phyloP scores from a whole-genome alignment of 2,113 vertebrate species.

The Dipodomys spectabilis region DNA sequence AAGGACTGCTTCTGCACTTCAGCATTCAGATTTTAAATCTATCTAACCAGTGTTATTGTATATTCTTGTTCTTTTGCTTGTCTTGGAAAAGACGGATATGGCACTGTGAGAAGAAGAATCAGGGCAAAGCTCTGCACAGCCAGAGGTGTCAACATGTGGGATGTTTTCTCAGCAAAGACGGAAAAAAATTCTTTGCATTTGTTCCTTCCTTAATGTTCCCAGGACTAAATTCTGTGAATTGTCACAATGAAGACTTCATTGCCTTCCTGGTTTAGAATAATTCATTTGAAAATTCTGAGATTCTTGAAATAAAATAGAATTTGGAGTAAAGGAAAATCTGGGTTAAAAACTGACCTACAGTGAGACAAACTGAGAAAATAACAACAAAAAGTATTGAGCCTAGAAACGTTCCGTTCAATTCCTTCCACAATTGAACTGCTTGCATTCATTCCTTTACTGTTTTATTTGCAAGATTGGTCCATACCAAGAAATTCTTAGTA shows the following conservation, averaged over 20 bases:
- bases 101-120: constrained; percentile 10
- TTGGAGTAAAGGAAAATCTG: constrained; percentile 33
- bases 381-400: not conserved
- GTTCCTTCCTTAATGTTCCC: constrained; percentile 22
- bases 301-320: constrained; percentile 48
- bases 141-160: not conserved
- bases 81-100: not conserved
- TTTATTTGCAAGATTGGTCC: not conserved
- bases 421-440: not conserved
- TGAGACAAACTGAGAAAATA: not conserved
- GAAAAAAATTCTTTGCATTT: constrained; percentile 17
- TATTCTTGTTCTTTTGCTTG: not conserved
- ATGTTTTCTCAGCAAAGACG: not conserved
- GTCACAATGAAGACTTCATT: not conserved
- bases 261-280: constrained; percentile 43
- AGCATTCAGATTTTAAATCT: not conserved
- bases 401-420: not conserved
- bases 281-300: constrained; percentile 47
- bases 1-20: not conserved
- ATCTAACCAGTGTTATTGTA: not conserved
- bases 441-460: not conserved
- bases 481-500: not conserved
- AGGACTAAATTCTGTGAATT: not conserved
- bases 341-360: not conserved
- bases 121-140: not conserved